Conservation (phyloP, 1,140 invertebrate genomes). For the Drosophila mauritiana region DNA sequence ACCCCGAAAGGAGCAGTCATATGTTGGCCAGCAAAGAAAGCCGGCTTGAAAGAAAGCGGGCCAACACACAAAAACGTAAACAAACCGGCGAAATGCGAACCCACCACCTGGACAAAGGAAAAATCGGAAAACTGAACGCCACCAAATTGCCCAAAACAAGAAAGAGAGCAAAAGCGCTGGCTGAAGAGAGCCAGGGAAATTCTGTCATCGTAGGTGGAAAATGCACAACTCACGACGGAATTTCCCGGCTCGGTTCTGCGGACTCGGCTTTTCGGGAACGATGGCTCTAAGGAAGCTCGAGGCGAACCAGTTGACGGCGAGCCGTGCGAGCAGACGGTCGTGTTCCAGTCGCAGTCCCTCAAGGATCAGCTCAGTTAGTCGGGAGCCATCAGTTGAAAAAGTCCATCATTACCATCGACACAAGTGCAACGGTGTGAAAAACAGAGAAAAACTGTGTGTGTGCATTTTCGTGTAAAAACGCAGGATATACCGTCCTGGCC, state of each 20-base stretch:
- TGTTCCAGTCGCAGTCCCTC: slow-evolving; percentile 61
- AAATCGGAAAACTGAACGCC: slow-evolving; percentile 52
- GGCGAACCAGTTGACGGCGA: slow-evolving; percentile 81
- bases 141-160: slow-evolving; percentile 26
- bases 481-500: slow-evolving; percentile 53
- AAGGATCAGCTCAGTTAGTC: background rate
- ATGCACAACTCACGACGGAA: slow-evolving; percentile 33
- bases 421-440: slow-evolving; percentile 16
- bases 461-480: slow-evolving; percentile 10
- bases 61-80: slow-evolving; percentile 73
- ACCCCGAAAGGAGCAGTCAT: slow-evolving; percentile 39
- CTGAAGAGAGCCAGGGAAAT: slow-evolving; percentile 39
- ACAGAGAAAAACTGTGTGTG: slow-evolving; percentile 7
- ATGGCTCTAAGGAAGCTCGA: slow-evolving; percentile 64
- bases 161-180: slow-evolving; percentile 17
- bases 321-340: slow-evolving; percentile 82
- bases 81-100: slow-evolving; percentile 79
- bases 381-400: background rate
- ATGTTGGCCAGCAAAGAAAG: slow-evolving; percentile 59
- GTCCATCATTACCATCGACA: slow-evolving; percentile 15
- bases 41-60: slow-evolving; percentile 55
- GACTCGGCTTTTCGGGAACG: slow-evolving; percentile 24
- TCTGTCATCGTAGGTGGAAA: slow-evolving; percentile 23
- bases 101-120: slow-evolving; percentile 38
- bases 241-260: slow-evolving; percentile 16